phyloP scores from a whole-genome alignment of 1,140 invertebrate genomes.

The Drosophila nigrodunni region DNA sequence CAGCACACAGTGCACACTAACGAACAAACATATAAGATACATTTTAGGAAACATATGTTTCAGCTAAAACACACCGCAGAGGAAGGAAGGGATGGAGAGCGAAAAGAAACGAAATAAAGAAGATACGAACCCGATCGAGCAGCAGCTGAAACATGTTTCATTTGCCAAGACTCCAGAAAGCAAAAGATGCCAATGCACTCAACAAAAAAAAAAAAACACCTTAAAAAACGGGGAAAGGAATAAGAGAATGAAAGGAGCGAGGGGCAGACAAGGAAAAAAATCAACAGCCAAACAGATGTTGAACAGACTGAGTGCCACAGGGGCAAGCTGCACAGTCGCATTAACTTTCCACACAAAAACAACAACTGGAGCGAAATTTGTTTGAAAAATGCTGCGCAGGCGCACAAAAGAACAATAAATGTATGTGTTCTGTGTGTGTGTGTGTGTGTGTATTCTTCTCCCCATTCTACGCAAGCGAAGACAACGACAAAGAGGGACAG shows the following conservation, averaged over 20 bases:
- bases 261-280: slow-evolving; percentile 47
- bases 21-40: slow-evolving; percentile 5
- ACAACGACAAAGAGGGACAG: neutral
- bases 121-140: slow-evolving; percentile 66
- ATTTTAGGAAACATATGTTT: slow-evolving; percentile 71
- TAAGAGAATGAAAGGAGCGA: slow-evolving; percentile 18
- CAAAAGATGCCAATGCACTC: slow-evolving; percentile 73
- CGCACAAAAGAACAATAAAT: slow-evolving; percentile 27
- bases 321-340: slow-evolving; percentile 39
- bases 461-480: slow-evolving; percentile 7
- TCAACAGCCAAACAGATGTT: slow-evolving; percentile 70
- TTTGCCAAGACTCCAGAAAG: slow-evolving; percentile 59
- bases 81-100: slow-evolving; percentile 1
- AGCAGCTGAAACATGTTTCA: slow-evolving; percentile 78
- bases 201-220: slow-evolving; percentile 38
- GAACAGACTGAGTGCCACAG: slow-evolving; percentile 59
- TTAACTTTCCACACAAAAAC: slow-evolving; percentile 51
- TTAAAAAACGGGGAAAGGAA: slow-evolving; percentile 14
- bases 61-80: slow-evolving; percentile 49
- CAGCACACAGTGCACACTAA: slow-evolving; percentile 56
- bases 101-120: slow-evolving; percentile 31
- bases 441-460: neutral
- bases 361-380: slow-evolving; percentile 67
- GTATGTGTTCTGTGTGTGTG: slow-evolving; percentile 19
- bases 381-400: slow-evolving; percentile 69